Evolutionary conservation across 2,888 invertebrate genomes (phyloP).

Genomic region (Diaperis boleti): DNA sequence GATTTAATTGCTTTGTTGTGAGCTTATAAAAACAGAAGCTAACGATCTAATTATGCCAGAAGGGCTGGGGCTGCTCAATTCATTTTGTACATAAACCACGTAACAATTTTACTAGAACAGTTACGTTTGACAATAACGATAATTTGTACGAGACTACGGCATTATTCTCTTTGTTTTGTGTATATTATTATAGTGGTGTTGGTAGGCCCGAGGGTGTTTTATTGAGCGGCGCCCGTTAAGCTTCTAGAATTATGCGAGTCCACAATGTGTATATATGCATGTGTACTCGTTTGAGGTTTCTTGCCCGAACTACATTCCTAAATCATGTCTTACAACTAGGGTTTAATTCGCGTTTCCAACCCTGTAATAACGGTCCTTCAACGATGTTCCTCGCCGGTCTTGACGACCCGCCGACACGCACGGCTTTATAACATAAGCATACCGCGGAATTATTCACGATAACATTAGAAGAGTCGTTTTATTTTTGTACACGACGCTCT

Average conservation of each 20-base stretch:
- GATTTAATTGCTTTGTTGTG: conserved; percentile 47
- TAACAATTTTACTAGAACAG: conserved; percentile 40
- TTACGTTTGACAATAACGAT: conserved; percentile 53
- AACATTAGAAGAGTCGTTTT: conserved; percentile 28
- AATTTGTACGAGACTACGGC: conserved; percentile 50
- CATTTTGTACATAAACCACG: conserved; percentile 17
- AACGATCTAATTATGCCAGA: conserved; percentile 43
- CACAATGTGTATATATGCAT: conserved; percentile 47
- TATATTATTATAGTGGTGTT: conserved; percentile 50
- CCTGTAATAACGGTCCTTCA: conserved; percentile 40
- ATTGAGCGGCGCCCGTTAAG: conserved; percentile 52
- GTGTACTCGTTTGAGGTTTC: conserved; percentile 47
- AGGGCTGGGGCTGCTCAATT: conserved; percentile 16
- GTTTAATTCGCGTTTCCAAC: conserved; percentile 41
- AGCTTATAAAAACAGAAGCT: conserved; percentile 42
- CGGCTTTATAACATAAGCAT: conserved; percentile 37
- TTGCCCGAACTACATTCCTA: conserved; percentile 48
- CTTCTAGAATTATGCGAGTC: conserved; percentile 52
- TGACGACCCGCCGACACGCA: conserved; percentile 47
- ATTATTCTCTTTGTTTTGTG: conserved; percentile 52
- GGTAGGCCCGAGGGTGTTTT: conserved; percentile 50
- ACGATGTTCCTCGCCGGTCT: conserved; percentile 36
- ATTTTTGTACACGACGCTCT: conserved; percentile 35
- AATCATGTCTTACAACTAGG: conserved; percentile 49
- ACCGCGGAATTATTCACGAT: conserved; percentile 43